These are phyloP conservation scores for Molossus alvarezi DNA, from an alignment of 2,797 vertebrate species.

Conservation along the genomic window DNA sequence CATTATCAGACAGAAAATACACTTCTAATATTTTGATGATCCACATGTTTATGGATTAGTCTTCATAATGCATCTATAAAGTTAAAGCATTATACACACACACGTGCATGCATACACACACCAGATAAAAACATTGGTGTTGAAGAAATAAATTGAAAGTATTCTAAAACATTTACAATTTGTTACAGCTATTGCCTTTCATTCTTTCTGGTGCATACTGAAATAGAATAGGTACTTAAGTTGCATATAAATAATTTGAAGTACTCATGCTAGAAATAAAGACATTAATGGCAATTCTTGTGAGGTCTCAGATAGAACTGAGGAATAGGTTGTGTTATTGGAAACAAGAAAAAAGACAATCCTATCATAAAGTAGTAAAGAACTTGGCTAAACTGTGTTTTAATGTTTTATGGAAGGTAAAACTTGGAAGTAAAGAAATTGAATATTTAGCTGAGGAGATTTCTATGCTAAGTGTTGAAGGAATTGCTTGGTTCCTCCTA, in stretches of 20 bases:
- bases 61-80: constrained; percentile 55
- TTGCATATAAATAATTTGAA: neutral
- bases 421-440: neutral
- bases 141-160: constrained; percentile 49
- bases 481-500: neutral
- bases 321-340: neutral
- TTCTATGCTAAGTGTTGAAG: neutral
- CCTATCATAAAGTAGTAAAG: neutral
- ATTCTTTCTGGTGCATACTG: constrained; percentile 6
- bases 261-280: neutral
- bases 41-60: constrained; percentile 9
- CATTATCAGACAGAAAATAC: constrained; percentile 63
- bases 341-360: neutral
- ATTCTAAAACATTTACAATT: constrained; percentile 36
- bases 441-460: neutral
- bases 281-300: neutral
- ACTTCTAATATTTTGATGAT: constrained; percentile 74
- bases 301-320: neutral
- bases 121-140: neutral
- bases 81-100: neutral
- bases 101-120: neutral
- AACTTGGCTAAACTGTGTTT: neutral
- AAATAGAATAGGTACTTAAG: neutral
- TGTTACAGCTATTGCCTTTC: neutral
- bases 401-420: neutral